These are phyloP conservation scores for Cephalopterus ornatus DNA, from an alignment of 2,113 vertebrate species.

Conservation along the genomic window DNA sequence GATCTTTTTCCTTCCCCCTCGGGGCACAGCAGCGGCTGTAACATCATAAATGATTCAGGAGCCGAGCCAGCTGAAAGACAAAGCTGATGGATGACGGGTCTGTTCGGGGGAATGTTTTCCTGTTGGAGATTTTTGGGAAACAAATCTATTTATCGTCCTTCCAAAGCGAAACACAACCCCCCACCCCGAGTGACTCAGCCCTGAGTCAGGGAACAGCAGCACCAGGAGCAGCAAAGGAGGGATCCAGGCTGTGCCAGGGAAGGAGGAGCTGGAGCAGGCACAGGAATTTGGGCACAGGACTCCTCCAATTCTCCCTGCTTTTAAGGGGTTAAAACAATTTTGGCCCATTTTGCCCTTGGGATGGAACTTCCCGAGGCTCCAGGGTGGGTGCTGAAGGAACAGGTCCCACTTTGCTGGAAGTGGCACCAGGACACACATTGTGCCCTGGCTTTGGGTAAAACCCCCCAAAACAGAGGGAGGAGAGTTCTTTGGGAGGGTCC, in stretches of 20 bases:
- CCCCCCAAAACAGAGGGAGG: accelerated
- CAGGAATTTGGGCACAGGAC: neutral
- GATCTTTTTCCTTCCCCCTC: neutral
- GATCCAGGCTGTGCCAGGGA: neutral
- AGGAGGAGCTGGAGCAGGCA: neutral
- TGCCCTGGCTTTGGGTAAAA: neutral
- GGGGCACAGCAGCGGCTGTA: neutral
- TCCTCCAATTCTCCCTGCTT: neutral
- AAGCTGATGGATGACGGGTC: slow-evolving; percentile 8
- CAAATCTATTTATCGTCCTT: neutral
- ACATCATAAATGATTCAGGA: slow-evolving; percentile 12
- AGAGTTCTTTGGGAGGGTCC: neutral
- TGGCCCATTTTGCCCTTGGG: neutral
- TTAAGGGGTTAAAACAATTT: neutral
- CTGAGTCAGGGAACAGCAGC: neutral
- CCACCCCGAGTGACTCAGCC: neutral
- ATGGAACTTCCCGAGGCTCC: accelerated
- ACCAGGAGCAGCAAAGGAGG: neutral
- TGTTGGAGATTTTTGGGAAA: slow-evolving; percentile 21
- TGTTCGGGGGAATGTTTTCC: neutral
- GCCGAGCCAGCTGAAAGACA: neutral
- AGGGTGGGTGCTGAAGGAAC: neutral
- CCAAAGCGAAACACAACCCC: neutral
- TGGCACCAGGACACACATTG: accelerated
- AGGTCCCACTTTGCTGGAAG: neutral